Conservation (phyloP, 2,113 vertebrate genomes). For the Microcebus tavaratra region DNA sequence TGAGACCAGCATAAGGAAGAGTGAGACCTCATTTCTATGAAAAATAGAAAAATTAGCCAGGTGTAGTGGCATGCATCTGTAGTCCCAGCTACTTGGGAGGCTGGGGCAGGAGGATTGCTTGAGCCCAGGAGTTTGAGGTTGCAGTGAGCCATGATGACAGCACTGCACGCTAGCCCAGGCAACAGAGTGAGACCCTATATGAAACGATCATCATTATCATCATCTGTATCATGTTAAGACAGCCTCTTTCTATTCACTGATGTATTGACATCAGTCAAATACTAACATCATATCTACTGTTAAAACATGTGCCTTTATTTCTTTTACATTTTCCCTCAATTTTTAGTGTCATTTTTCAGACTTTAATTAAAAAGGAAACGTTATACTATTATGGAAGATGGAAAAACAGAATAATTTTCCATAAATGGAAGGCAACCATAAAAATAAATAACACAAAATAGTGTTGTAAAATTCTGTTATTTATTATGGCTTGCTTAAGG, state of each 20-base stretch:
- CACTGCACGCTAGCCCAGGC: too few species aligned
- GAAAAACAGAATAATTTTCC: not conserved
- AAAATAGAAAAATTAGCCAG: too few species aligned
- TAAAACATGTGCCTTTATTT: not conserved
- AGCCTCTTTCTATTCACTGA: not conserved
- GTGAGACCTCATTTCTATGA: too few species aligned
- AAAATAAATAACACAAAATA: not conserved
- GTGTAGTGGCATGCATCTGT: too few species aligned
- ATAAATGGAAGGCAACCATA: not conserved
- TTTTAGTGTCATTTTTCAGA: not conserved
- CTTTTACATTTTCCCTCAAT: constrained; percentile 12
- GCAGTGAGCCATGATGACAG: too few species aligned
- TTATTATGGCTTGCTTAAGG: not conserved
- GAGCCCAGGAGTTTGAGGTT: too few species aligned
- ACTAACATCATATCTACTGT: not conserved
- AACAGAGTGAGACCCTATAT: too few species aligned
- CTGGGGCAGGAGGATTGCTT: too few species aligned
- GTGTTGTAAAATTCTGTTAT: not conserved
- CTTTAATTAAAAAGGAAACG: not conserved
- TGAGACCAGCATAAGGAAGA: too few species aligned
- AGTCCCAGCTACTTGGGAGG: too few species aligned
- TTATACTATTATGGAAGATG: not conserved
- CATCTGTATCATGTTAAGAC: not conserved
- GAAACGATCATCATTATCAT: too few species aligned
- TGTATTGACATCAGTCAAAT: not conserved